A percentile compares a stretch with the other conserved stretches of the same genome.
These are phyloP conservation scores for Leucozona laternaria DNA, from an alignment of 2,888 invertebrate genomes.

Conservation along the genomic window DNA sequence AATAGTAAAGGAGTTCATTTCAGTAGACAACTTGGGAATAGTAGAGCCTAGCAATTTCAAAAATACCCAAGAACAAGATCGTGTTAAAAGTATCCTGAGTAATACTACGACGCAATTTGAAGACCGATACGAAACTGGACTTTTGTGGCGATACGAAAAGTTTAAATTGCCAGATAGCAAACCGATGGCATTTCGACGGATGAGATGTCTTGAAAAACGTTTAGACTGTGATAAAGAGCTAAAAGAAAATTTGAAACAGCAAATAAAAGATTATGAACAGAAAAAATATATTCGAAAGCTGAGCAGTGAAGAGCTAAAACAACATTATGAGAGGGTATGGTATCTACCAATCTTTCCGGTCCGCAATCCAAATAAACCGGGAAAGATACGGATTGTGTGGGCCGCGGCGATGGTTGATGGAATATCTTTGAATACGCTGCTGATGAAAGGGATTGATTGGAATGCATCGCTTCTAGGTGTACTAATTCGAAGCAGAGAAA, in stretches of 20 bases:
- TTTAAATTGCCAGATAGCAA: not conserved
- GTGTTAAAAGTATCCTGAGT: too few relatives aligned
- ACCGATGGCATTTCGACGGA: not conserved
- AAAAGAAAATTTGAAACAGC: not conserved
- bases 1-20: too few relatives aligned
- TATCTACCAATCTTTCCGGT: slow-evolving; percentile 6
- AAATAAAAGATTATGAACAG: not conserved
- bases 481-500: not conserved
- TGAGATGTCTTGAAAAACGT: not conserved
- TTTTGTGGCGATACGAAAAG: not conserved
- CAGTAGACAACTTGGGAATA: too few relatives aligned
- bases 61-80: too few relatives aligned
- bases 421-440: not conserved
- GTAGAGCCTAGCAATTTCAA: not conserved
- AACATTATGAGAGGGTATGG: not conserved
- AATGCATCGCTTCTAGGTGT: slow-evolving; percentile 2
- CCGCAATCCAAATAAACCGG: slow-evolving; percentile 14
- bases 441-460: not conserved
- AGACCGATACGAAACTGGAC: not conserved
- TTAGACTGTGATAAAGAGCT: not conserved
- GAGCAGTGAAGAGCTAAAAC: not conserved
- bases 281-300: slow-evolving; percentile 7
- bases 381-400: not conserved
- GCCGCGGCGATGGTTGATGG: not conserved
- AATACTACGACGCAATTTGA: too few relatives aligned